Percentiles rank a stretch among this genome's conserved stretches.
phyloP scores from a whole-genome alignment of 2,797 vertebrate genomes.

The Cercopithecus petaurista region DNA sequence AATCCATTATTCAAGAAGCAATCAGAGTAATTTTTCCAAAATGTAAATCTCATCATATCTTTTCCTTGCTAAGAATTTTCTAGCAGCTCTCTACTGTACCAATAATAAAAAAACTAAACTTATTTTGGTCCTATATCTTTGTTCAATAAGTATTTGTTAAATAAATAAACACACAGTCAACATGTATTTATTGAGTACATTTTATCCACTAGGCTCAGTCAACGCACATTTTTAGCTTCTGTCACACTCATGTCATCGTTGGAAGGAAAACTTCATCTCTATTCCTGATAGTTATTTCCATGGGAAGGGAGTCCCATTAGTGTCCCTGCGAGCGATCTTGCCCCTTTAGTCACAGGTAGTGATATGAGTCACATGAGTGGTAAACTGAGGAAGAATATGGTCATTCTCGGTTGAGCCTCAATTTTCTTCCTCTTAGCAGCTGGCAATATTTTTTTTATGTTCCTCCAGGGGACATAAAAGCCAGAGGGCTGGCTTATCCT shows the following conservation, averaged over 20 bases:
- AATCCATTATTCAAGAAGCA: background rate
- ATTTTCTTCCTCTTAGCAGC: background rate
- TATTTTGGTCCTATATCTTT: background rate
- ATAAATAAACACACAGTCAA: background rate
- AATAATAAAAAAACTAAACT: background rate
- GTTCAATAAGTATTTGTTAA: background rate
- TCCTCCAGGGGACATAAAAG: background rate
- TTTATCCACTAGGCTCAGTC: background rate
- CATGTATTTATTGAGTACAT: background rate
- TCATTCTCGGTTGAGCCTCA: background rate
- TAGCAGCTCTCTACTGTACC: background rate
- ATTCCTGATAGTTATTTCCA: background rate
- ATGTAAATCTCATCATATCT: background rate
- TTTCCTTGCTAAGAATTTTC: background rate
- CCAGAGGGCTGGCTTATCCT: background rate
- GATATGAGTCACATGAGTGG: background rate
- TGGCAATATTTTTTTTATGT: background rate
- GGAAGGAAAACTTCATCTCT: background rate
- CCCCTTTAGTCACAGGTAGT: background rate
- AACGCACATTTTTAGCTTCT: background rate
- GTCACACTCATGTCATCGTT: background rate
- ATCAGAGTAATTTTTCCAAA: constrained; percentile 5
- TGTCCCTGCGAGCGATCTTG: background rate
- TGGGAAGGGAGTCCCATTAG: background rate
- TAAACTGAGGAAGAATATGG: background rate